These are phyloP conservation scores for Sinocyclocheilus anophthalmus DNA, from an alignment of 2,113 vertebrate genomes.

Conservation along the genomic window DNA sequence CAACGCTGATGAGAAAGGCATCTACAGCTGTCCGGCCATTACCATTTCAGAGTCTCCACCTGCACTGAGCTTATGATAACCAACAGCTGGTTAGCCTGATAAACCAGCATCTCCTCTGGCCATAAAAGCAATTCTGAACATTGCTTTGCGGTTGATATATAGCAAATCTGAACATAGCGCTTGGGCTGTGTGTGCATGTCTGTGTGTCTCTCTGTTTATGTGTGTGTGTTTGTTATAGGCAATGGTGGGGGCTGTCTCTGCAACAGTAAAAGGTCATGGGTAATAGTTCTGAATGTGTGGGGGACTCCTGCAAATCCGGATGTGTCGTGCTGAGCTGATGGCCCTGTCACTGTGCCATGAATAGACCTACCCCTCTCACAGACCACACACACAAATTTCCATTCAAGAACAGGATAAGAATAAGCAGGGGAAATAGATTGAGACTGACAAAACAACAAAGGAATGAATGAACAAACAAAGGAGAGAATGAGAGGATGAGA, in stretches of 20 bases:
- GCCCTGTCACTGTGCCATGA: slow-evolving; percentile 30
- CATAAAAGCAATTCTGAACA: slow-evolving; percentile 42
- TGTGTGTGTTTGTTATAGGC: slow-evolving; percentile 24
- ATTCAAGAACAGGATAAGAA: slow-evolving; percentile 42
- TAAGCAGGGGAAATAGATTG: slow-evolving; percentile 44
- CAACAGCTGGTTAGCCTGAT: slow-evolving; percentile 61
- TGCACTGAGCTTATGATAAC: slow-evolving; percentile 53
- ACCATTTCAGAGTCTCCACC: slow-evolving; percentile 54
- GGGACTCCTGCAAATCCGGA: slow-evolving; percentile 43
- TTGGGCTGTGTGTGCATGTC: slow-evolving; percentile 20
- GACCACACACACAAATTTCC: slow-evolving; percentile 35
- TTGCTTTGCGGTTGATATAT: slow-evolving; percentile 46
- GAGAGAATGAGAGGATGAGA: background rate
- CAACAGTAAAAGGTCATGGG: slow-evolving; percentile 51
- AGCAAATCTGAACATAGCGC: slow-evolving; percentile 1
- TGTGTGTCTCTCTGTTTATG: background rate
- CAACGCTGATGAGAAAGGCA: slow-evolving; percentile 39
- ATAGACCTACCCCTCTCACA: slow-evolving; percentile 39
- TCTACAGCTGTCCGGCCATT: slow-evolving; percentile 48
- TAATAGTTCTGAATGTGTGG: slow-evolving; percentile 48
- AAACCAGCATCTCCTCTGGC: slow-evolving; percentile 53
- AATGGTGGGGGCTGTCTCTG: slow-evolving; percentile 28
- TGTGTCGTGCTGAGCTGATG: slow-evolving; percentile 34
- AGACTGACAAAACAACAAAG: slow-evolving; percentile 51
- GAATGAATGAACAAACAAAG: background rate